Evolutionary conservation across 1,140 invertebrate species (phyloP), one percentile per base, ranked within the genome.

Genomic region (Trichonephila inaurata): DNA sequence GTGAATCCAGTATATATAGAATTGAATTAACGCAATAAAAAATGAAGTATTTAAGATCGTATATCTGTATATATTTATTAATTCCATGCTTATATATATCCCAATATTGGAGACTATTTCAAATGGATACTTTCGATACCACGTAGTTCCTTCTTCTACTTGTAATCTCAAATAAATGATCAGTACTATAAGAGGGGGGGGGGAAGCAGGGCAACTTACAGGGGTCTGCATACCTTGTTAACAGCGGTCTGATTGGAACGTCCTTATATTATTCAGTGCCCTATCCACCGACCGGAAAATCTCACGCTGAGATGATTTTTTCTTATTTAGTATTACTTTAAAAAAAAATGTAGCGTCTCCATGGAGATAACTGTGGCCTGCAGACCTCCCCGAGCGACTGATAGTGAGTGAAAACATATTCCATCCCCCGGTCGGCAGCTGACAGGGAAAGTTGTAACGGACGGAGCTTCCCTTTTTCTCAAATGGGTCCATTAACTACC

Each of bases 401-500:
- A 77, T 77, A 77, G 72, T 28, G 33, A 77, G 72, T 77, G 72
- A 77, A 77, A 77, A 77, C 72, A 77, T 77, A 77, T 77, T 77
- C 72, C 72, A 40, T 77, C 72, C 72, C 69, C 72, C 72, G 33
- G 72, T 77, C 72, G 72, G 72, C 72, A 77, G 72, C 72, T 77
- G 72, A 77, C 72, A 77, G 72, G 72, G 72, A 77, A 77, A 77
- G 72, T 77, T 77, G 72, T 77, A 77, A 77, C 72, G 28, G 72
- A 40, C 72, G 72, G 28, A 77, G 72, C 72, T 77, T 77, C 72
- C 72, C 72, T 77, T 77, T 77, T 77, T 77, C 72, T 77, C 72
- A 77, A 77, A 77, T 77, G 72, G 72, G 72, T 77, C 72, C 72
- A 77, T 77, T 77, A 77, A 77, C 72, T 77, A 77, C 72, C 33